phyloP scores from a whole-genome alignment of 2,888 invertebrate genomes.

The Cataglyphis cursor region DNA sequence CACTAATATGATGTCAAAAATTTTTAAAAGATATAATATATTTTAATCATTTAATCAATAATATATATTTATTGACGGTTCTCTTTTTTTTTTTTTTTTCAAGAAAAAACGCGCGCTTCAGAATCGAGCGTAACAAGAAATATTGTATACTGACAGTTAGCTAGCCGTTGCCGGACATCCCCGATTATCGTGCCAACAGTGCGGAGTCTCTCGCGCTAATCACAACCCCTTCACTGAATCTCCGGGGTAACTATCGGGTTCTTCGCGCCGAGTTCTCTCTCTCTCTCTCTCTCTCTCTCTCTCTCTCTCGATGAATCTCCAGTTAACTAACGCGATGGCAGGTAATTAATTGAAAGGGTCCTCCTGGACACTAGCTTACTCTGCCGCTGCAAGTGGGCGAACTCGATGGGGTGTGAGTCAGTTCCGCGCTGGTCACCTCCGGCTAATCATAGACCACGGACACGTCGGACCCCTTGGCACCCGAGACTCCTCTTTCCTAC shows the following conservation, averaged over 20 bases:
- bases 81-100: background rate
- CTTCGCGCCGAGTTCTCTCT: slow-evolving; percentile 71
- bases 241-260: slow-evolving; percentile 77
- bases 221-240: slow-evolving; percentile 60
- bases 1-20: background rate
- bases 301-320: slow-evolving; percentile 82
- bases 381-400: slow-evolving; percentile 56
- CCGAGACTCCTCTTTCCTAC: slow-evolving; percentile 80
- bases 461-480: slow-evolving; percentile 81
- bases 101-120: background rate
- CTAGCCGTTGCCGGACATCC: slow-evolving; percentile 23
- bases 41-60: background rate
- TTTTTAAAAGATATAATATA: background rate
- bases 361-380: slow-evolving; percentile 72
- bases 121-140: slow-evolving; percentile 42
- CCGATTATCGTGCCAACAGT: slow-evolving; percentile 47
- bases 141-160: slow-evolving; percentile 16
- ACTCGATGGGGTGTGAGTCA: slow-evolving; percentile 70
- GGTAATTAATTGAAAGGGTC: slow-evolving; percentile 86
- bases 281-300: slow-evolving; percentile 3
- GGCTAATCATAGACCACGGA: slow-evolving; percentile 85
- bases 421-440: slow-evolving; percentile 82
- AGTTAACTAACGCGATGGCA: slow-evolving; percentile 81
- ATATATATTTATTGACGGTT: background rate
- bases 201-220: slow-evolving; percentile 65